Conservation (phyloP, 2,797 vertebrate species). For the Thalassophryne amazonica region DNA sequence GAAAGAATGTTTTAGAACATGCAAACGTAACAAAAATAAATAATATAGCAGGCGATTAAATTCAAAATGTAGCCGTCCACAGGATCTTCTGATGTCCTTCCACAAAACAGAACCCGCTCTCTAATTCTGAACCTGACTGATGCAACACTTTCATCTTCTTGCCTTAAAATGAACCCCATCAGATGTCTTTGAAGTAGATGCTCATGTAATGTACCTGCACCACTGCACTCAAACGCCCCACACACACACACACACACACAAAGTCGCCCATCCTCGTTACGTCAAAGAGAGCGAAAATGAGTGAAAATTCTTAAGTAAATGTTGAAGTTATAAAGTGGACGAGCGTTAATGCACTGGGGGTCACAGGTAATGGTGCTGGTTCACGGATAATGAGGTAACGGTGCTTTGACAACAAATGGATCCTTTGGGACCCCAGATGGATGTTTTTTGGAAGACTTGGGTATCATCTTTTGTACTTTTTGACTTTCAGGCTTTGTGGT, state of each 20-base stretch:
- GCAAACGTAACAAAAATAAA: too few species aligned
- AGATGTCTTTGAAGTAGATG: constrained; percentile 67
- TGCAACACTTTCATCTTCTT: constrained; percentile 74
- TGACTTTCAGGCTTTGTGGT: neutral
- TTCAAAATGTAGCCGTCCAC: constrained; percentile 40
- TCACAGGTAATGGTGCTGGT: constrained; percentile 36
- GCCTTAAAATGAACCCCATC: constrained; percentile 60
- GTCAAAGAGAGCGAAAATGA: constrained; percentile 58
- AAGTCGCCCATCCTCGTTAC: constrained; percentile 63
- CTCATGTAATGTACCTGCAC: constrained; percentile 59
- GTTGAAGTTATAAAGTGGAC: constrained; percentile 16
- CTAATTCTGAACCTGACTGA: constrained; percentile 48
- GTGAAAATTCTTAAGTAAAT: constrained; percentile 26
- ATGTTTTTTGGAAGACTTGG: constrained; percentile 3
- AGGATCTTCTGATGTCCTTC: constrained; percentile 37
- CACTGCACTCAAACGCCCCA: constrained; percentile 38
- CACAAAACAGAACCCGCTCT: constrained; percentile 39
- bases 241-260: too few species aligned
- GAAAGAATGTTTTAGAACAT: too few species aligned
- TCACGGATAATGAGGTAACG: constrained; percentile 34
- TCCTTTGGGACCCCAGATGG: constrained; percentile 8
- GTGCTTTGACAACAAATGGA: constrained; percentile 2
- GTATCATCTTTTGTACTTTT: neutral
- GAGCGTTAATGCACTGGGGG: constrained; percentile 62
- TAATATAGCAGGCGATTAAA: too few species aligned